A percentile compares a stretch with the other conserved stretches of the same genome.
phyloP scores from a whole-genome alignment of 2,113 vertebrate genomes.

The Chloropsis hardwickii region DNA sequence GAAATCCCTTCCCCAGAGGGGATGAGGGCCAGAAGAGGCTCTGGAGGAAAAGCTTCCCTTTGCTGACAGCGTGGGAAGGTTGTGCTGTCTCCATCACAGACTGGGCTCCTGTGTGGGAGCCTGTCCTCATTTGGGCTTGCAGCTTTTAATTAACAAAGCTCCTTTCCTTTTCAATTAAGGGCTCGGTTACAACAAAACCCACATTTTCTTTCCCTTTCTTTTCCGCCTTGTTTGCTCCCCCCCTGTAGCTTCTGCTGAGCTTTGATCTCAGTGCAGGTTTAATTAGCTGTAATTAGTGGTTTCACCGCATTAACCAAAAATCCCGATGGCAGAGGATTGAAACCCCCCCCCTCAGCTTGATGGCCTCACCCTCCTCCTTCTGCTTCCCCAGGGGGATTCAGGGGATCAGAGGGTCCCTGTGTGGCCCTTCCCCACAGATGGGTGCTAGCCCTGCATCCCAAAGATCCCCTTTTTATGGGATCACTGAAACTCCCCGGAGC shows the following conservation, averaged over 20 bases:
- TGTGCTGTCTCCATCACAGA: neutral
- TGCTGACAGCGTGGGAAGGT: neutral
- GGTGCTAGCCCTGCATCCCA: neutral
- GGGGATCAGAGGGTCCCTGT: neutral
- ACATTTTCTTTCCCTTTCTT: slow-evolving; percentile 28
- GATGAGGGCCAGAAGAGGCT: neutral
- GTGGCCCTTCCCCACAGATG: accelerated
- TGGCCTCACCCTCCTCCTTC: neutral
- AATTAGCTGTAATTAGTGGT: slow-evolving; percentile 61
- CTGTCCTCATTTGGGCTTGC: neutral
- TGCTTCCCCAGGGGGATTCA: neutral
- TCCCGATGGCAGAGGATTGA: neutral
- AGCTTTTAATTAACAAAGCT: slow-evolving; percentile 47
- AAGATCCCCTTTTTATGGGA: neutral
- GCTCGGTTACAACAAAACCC: slow-evolving; percentile 1
- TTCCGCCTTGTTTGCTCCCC: slow-evolving; percentile 19
- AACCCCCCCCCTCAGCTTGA: neutral
- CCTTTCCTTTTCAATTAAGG: slow-evolving; percentile 56
- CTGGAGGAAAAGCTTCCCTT: neutral
- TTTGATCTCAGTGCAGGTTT: slow-evolving; percentile 52
- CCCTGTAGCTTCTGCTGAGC: slow-evolving; percentile 4
- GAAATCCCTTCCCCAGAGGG: neutral
- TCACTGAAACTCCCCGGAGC: neutral
- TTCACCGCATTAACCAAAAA: slow-evolving; percentile 34
- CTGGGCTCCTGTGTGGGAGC: neutral